These are phyloP conservation scores for Gymnocephalus cernua DNA, from an alignment of 2,113 vertebrate genomes.

Conservation along the genomic window DNA sequence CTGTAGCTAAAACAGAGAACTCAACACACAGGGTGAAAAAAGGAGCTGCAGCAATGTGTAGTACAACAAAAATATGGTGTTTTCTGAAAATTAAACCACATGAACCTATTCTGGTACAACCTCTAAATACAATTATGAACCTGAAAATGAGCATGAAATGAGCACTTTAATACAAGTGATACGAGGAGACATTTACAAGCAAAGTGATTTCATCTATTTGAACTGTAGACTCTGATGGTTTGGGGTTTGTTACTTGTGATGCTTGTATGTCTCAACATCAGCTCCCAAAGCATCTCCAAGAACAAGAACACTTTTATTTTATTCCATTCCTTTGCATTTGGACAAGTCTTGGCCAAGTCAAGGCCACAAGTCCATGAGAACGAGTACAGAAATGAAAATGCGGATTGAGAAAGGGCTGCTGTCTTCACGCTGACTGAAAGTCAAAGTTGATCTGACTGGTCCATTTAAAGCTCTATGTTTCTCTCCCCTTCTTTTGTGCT, in stretches of 20 bases:
- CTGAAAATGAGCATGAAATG: too few species aligned
- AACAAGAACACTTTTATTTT: neutral
- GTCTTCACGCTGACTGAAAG: neutral
- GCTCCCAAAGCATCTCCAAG: neutral
- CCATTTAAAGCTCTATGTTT: constrained; percentile 7
- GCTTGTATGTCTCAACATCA: neutral
- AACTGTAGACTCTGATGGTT: too few species aligned
- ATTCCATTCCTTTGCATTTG: neutral
- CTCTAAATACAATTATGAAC: too few species aligned
- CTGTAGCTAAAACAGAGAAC: too few species aligned
- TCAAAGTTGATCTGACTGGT: constrained; percentile 7
- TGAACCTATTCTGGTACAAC: too few species aligned
- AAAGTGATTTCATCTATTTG: too few species aligned
- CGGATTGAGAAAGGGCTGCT: neutral
- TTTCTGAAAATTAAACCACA: too few species aligned
- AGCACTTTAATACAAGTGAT: too few species aligned
- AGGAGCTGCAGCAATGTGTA: too few species aligned
- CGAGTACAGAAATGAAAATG: neutral
- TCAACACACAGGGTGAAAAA: too few species aligned
- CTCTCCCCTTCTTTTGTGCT: neutral
- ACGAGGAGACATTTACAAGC: too few species aligned
- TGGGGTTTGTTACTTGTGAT: neutral
- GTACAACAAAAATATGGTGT: too few species aligned
- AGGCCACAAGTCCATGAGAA: neutral
- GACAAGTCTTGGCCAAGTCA: neutral